These are phyloP conservation scores for Setipinna tenuifilis DNA, from an alignment of 2,797 vertebrate species.

Conservation along the genomic window DNA sequence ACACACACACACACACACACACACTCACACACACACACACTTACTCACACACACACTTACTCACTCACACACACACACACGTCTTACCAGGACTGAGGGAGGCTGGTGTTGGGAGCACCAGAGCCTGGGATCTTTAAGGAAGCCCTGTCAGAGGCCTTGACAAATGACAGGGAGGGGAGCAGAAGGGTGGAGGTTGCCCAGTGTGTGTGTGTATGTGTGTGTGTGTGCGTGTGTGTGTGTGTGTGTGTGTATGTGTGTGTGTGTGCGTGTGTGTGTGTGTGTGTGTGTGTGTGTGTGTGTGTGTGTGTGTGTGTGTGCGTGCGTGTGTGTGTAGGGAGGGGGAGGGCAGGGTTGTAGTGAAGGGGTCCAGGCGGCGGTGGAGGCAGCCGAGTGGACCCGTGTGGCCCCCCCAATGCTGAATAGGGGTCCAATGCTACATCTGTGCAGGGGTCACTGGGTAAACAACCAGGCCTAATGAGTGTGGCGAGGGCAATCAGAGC, in stretches of 20 bases:
- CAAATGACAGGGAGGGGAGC: conserved; percentile 32
- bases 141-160: conserved; percentile 29
- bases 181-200: background rate
- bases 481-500: conserved; percentile 46
- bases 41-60: too few species aligned
- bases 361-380: background rate
- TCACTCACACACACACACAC: conserved; percentile 34
- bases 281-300: too few species aligned
- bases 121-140: conserved; percentile 45
- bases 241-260: too few species aligned
- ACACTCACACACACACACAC: too few species aligned
- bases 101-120: conserved; percentile 24
- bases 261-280: too few species aligned
- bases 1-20: too few species aligned
- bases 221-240: too few species aligned
- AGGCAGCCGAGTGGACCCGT: conserved; percentile 32
- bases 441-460: conserved; percentile 45
- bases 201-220: too few species aligned
- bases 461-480: conserved; percentile 50
- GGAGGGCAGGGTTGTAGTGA: background rate
- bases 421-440: conserved; percentile 35
- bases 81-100: background rate
- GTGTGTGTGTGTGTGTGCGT: too few species aligned
- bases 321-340: too few species aligned
- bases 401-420: conserved; percentile 25